A percentile compares a stretch with the other conserved stretches of the same genome.
These are phyloP conservation scores for Orthosia cruda DNA, from an alignment of 2,888 invertebrate genomes.

Conservation along the genomic window DNA sequence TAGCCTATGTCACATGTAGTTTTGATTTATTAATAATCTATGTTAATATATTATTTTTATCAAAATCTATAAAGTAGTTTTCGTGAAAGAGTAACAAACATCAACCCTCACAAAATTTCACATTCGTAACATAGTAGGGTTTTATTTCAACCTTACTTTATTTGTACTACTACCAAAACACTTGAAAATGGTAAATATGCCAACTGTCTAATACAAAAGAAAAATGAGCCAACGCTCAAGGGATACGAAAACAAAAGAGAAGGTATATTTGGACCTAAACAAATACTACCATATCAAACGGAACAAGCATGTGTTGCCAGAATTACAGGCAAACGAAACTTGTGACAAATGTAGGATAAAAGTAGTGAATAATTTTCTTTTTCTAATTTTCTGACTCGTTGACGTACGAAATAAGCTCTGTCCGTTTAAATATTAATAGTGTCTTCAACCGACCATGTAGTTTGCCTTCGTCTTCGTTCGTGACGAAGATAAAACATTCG, in stretches of 20 bases:
- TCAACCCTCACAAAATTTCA: too few relatives aligned
- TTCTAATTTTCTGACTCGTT: conserved; percentile 80
- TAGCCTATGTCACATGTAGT: too few relatives aligned
- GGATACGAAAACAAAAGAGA: conserved; percentile 38
- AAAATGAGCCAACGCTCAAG: conserved; percentile 18
- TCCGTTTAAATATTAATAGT: conserved; percentile 71
- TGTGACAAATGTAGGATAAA: conserved; percentile 38
- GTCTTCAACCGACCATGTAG: conserved; percentile 46
- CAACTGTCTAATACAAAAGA: conserved; percentile 10
- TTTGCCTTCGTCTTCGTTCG: conserved; percentile 36
- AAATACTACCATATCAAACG: conserved; percentile 44
- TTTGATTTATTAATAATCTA: too few relatives aligned
- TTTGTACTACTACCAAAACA: conserved; percentile 1
- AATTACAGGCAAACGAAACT: conserved; percentile 37
- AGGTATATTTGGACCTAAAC: conserved; percentile 52
- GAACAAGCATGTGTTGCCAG: conserved; percentile 40
- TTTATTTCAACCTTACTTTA: background rate
- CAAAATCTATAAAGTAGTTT: too few relatives aligned
- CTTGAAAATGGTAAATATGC: conserved; percentile 5
- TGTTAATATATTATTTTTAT: too few relatives aligned
- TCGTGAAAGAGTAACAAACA: too few relatives aligned
- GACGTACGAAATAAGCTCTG: conserved; percentile 78
- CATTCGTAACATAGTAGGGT: too few relatives aligned
- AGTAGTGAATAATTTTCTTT: conserved; percentile 55
- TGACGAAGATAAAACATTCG: conserved; percentile 30